phyloP scores from a whole-genome alignment of 2,888 invertebrate species.

The Oligia strigilis region DNA sequence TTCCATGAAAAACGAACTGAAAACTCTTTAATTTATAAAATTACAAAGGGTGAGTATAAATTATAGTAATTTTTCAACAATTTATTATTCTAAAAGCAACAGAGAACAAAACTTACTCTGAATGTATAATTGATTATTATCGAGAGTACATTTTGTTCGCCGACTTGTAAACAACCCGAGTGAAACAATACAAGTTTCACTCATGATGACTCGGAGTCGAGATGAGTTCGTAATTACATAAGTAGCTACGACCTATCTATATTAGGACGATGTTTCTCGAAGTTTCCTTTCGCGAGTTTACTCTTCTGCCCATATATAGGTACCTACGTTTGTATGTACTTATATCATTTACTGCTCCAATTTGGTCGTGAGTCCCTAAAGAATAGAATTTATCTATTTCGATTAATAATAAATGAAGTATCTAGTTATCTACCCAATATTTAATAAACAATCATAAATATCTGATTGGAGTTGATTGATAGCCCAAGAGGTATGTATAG shows the following conservation, averaged over 20 bases:
- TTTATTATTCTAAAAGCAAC: background rate
- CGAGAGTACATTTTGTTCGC: slow-evolving; percentile 54
- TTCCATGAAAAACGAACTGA: background rate
- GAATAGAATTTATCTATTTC: background rate
- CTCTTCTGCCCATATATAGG: slow-evolving; percentile 19
- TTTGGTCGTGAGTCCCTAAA: background rate
- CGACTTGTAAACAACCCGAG: slow-evolving; percentile 70
- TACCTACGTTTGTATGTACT: background rate
- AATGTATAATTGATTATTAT: slow-evolving; percentile 42
- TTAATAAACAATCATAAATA: background rate
- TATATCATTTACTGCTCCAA: slow-evolving; percentile 9
- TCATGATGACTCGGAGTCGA: slow-evolving; percentile 71
- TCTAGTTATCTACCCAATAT: background rate
- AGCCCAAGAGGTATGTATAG: background rate
- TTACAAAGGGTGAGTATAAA: background rate
- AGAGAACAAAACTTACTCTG: background rate
- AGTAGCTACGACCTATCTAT: slow-evolving; percentile 67
- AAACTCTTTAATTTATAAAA: background rate
- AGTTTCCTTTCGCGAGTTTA: slow-evolving; percentile 52
- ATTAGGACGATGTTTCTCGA: slow-evolving; percentile 62
- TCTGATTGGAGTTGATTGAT: background rate
- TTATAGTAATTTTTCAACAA: background rate
- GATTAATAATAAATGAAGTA: slow-evolving; percentile 1
- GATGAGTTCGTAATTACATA: slow-evolving; percentile 79
- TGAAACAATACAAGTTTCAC: slow-evolving; percentile 80